Evolutionary conservation across 1,140 invertebrate species (phyloP), one percentile per base, ranked within the genome.

Genomic region (Macrobrachium nipponense): DNA sequence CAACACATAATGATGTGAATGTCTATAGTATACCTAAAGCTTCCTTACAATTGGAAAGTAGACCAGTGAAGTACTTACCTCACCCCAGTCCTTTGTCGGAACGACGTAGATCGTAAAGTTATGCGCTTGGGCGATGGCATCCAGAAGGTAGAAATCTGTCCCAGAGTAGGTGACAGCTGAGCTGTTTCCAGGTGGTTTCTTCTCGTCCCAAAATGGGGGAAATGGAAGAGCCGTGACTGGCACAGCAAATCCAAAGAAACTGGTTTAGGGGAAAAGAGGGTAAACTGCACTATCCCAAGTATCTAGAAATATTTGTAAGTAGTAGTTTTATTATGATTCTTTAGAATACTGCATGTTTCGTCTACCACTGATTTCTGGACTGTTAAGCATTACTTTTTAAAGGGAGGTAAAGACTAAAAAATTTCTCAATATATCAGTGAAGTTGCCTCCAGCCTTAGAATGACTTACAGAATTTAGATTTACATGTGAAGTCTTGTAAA

Each of bases 141-240:
- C 14, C n/a, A 85, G 58, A n/a, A 79, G 43, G 11, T 66, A 73
- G 60, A 78, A 85, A 61, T 85, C 82, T 18, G 75, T 79, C n/a
- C 82, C 82, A 8, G 76, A 58, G 62, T 72, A 72, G 6, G 11
- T 36, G 10, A 14, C 20, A 8, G 59, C 43, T 1, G 18, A 20
- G 27, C 36, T 51, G 2, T 70, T 73, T 20, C 64, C 60, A n/a
- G 18, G 18, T 11, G 10, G 14, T 18, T 70, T 36, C 43, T 36
- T 64, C 43, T 20, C 72, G 61, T 72, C 64, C 82, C 82, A 85
- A 76, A 70, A 85, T 1, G 82, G 82, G 11, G 77, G 66, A 58
- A 79, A 85, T 2, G 82, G 82, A n/a, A 79, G 72, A 20, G 82
- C 75, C 3, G 75, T 85, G n/a, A 85, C 82, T 27, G 66, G 51